Evolutionary conservation across 2,888 invertebrate genomes (phyloP), one percentile per base, ranked within the genome.

Genomic region (Clivina fossor): DNA sequence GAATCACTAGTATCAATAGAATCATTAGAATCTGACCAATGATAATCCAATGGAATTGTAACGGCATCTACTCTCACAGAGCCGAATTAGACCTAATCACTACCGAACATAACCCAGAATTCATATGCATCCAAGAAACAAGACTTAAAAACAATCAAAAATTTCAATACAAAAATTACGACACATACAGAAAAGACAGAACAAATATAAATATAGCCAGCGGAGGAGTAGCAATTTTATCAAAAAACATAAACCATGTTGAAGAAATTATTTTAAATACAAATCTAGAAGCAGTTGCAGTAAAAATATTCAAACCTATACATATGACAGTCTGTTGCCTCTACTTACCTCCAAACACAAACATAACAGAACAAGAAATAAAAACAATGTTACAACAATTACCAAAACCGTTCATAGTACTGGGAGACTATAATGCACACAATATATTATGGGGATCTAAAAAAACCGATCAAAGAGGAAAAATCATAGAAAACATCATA

Each of bases 11-110:
- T n/a, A 44, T 18, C n/a, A n/a, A n/a, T n/a, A n/a, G n/a, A n/a
- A 18, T 16, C 22, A 37, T 20, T 32, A 35, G 26, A 43, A 35
- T 19, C 2, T 32, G 19, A 35, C 20, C 20, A 19, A 47, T 9
- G 11, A 57, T 62, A 11, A 19, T 63, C 2, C 60, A 64, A 33
- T 63, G 62, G 62, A 64, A 63, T 16, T 51, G 60, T 4, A 62
- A 61, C 33, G 60, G 63, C 9, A 19, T 60, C 19, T 41, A 41
- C 16, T 2, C 47, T 8, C 51, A 56, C 40, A 38, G 44, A 20
- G 58, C 56, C 47, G 46, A 50, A 20, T 47, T 64, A 13, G 32
- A 63, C 49, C 7, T 19, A 19, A 19, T 40, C 19, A 19, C 15
- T 3, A 5, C 15, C 13, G 32, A 46, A 7, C 5, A 28, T 18